A percentile compares a stretch with the other conserved stretches of the same genome.
Evolutionary conservation across 2,113 vertebrate species (phyloP).

Genomic region (Pelecanus crispus): DNA sequence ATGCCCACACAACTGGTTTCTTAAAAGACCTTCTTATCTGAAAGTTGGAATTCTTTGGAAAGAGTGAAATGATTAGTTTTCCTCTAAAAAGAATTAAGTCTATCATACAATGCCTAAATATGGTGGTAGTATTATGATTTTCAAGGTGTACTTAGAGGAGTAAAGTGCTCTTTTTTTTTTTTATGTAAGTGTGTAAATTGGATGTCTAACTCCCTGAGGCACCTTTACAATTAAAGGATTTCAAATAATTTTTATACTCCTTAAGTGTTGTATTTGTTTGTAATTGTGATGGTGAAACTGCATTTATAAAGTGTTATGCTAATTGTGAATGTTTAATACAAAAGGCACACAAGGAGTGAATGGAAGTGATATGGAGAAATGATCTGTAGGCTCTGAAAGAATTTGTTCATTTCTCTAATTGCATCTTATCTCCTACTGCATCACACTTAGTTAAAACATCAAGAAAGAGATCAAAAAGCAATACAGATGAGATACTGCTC

Average conservation of each 20-base stretch:
- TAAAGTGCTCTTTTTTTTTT: background rate
- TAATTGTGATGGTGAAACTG: background rate
- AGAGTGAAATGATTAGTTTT: background rate
- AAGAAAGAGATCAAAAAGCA: background rate
- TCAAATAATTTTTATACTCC: background rate
- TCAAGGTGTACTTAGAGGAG: background rate
- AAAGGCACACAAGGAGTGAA: background rate
- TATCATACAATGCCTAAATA: background rate
- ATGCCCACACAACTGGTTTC: background rate
- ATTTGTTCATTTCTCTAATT: background rate
- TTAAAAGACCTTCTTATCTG: background rate
- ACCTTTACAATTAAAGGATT: background rate
- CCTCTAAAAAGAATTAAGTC: background rate
- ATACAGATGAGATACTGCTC: background rate
- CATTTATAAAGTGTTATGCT: background rate
- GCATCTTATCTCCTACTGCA: background rate
- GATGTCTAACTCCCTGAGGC: background rate
- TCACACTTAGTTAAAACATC: background rate
- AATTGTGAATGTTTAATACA: background rate
- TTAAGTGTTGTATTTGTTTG: background rate
- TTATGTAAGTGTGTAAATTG: background rate
- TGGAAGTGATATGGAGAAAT: background rate
- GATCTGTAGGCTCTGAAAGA: background rate
- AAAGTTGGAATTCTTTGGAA: background rate
- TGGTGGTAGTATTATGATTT: background rate